Base-by-base conservation (phyloP, 2,113 vertebrate species). In the Vidua macroura region DNA sequence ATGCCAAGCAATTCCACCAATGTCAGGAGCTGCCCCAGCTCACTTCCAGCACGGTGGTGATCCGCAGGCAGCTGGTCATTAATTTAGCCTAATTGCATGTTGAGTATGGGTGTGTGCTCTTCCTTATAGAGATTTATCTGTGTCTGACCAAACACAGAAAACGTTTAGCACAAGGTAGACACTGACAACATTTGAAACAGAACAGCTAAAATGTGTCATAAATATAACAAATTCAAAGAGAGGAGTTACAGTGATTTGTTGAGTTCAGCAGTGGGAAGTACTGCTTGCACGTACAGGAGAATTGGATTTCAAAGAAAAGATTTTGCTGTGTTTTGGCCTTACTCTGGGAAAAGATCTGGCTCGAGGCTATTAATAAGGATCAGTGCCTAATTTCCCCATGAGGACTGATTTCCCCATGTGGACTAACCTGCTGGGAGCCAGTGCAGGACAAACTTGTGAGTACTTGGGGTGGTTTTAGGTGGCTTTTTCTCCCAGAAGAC, bases 391-490 rank as follows among this genome's bases (percentile, higher is more conserved):
- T 76, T 30, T 43, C 63, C 11, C 12, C 13, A 2, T 1, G 4
- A 52, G 37, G 37, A 46, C 19, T 44, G 15, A 25, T 66, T 25
- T 33, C 37, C 55, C 18, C 48, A 14, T 11, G 15, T 44, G 31
- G 21, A 33, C 9, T 15, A 2, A 46, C 23, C 15, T 49, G 31
- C 49, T 22, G 69, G 30, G 37, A 74, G n/a, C 19, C 15, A 4
- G 6, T 3, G 43, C 33, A 7, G 41, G 11, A n/a, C 43, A 35
- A 72, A n/a, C 25, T 11, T 9, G 8, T 0, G 10, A 74, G 77
- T 49, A n/a, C 12, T 11, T 0, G 0, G 28, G 23, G 5, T 2
- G 0, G 3, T 24, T 16, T 25, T 1, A 17, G 41, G 39, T 24
- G 68, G 9, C n/a, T 25, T 56, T 33, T 24, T 7, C 28, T 76